phyloP scores from a whole-genome alignment of 2,888 invertebrate species.

The Clostera curtula region DNA sequence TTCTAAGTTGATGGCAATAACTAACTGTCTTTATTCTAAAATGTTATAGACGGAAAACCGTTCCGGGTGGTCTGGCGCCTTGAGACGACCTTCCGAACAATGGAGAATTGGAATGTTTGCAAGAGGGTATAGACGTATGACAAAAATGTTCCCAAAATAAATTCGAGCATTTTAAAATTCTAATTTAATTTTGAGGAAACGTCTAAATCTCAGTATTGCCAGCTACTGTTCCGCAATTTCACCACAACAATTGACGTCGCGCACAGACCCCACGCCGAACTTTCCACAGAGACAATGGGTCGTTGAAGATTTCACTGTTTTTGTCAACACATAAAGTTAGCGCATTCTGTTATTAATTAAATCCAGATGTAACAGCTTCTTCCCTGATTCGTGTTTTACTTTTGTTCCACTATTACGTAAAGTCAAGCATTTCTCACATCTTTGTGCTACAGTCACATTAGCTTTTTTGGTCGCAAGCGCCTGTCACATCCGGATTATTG shows the following conservation, averaged over 20 bases:
- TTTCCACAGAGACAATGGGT: slow-evolving; percentile 62
- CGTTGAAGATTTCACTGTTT: slow-evolving; percentile 68
- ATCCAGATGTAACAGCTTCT: slow-evolving; percentile 41
- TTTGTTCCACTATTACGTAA: slow-evolving; percentile 30
- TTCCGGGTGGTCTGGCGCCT: slow-evolving; percentile 40
- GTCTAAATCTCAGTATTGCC: too few species aligned
- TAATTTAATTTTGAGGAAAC: too few species aligned
- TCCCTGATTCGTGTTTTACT: slow-evolving; percentile 37
- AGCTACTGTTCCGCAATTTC: slow-evolving; percentile 59
- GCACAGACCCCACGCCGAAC: slow-evolving; percentile 55
- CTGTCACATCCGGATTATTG: slow-evolving; percentile 17
- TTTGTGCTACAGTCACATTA: slow-evolving; percentile 13
- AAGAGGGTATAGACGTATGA: too few species aligned
- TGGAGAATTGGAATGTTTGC: slow-evolving; percentile 25
- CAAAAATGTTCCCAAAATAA: too few species aligned
- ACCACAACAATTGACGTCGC: slow-evolving; percentile 32
- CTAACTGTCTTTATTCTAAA: slow-evolving; percentile 21
- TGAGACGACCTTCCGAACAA: slow-evolving; percentile 40
- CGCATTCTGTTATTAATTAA: slow-evolving; percentile 47
- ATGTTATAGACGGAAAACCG: slow-evolving; percentile 26
- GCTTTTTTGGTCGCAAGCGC: slow-evolving; percentile 17
- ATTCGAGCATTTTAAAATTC: too few species aligned
- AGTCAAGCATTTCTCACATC: slow-evolving; percentile 26
- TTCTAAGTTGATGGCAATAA: slow-evolving; percentile 17
- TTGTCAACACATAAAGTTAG: slow-evolving; percentile 50